Evolutionary conservation across 92 coral and sea anemone species (phyloP).

Genomic region (Porites lobata): DNA sequence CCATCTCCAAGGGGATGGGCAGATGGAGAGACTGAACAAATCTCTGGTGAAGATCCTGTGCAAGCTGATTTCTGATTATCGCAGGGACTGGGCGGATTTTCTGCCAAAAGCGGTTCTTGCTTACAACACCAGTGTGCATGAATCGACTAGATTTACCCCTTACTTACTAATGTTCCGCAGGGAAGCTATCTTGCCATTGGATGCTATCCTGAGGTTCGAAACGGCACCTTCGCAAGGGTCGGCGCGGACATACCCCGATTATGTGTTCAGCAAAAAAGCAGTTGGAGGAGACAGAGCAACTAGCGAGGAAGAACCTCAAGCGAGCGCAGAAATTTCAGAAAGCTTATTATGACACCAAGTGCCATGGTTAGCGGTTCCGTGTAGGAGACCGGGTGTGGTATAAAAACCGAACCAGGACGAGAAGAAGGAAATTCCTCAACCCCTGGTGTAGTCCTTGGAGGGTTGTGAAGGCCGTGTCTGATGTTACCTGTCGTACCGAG

Average conservation of each 20-base stretch:
- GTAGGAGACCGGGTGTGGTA: conserved; percentile 54
- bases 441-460: conserved; percentile 48
- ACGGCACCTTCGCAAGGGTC: conserved; percentile 3
- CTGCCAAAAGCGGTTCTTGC: conserved; percentile 44
- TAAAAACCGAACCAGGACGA: conserved; percentile 29
- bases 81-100: conserved; percentile 41
- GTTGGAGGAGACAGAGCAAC: conserved; percentile 29
- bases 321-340: conserved; percentile 24
- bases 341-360: conserved; percentile 32
- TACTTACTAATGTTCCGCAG: conserved; percentile 52
- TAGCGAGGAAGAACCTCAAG: conserved; percentile 38
- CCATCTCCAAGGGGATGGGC: conserved; percentile 49
- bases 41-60: conserved; percentile 36
- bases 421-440: conserved; percentile 33
- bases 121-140: conserved; percentile 46
- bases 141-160: conserved; percentile 50
- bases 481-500: conserved; percentile 42
- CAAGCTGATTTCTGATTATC: conserved; percentile 46
- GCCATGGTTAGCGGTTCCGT: conserved; percentile 42
- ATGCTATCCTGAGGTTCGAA: conserved; percentile 31
- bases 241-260: conserved; percentile 25
- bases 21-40: conserved; percentile 50
- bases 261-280: conserved; percentile 48
- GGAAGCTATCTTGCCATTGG: conserved; percentile 45
- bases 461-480: conserved; percentile 48